Base-by-base conservation (phyloP, 2,797 vertebrate species). In the Pagetopsis macropterus region DNA sequence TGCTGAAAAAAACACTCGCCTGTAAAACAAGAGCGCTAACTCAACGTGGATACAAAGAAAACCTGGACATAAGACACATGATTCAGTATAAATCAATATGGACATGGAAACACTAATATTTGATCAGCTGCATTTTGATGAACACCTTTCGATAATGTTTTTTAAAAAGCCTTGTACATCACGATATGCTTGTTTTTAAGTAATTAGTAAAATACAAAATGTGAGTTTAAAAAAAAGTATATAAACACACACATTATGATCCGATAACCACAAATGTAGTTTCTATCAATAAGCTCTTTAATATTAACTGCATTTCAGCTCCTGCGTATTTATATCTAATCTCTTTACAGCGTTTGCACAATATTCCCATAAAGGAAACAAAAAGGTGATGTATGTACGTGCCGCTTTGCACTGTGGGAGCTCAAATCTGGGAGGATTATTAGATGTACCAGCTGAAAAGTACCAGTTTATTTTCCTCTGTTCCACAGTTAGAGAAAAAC, bases 121-220 rank as follows among this genome's bases (percentile, higher is more conserved):
- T 52, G 46, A 80, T 64, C 52, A 48, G 67, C 16, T 70, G 55
- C 43, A 70, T 23, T 19, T n/a, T 41, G 41, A 72, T 12, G 15
- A 72, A 57, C 19, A 58, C n/a, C 27, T 33, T 48, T 41, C 21
- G 50, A 62, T 17, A 75, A 73, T 23, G 27, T 19, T 10, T 70
- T 19, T 41, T 37, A 61, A 70, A 68, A 84, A 62, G 43, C 56
- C 44, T 63, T 21, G 21, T 45, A n/a, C 63, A 12, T 21, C 23
- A 72, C 65, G 37, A 14, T 52, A 12, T 54, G 9, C 51, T 72
- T 61, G 17, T 58, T 40, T 58, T 78, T 60, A 41, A 57, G 63
- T 66, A 13, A 73, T 84, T 83, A 83, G 77, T 83, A 73, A 81
- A 80, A 75, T 76, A 84, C 58, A 83, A 87, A 82, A 82, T 58